These are phyloP conservation scores for Coenonympha glycerion DNA, from an alignment of 2,888 invertebrate species.

Conservation along the genomic window DNA sequence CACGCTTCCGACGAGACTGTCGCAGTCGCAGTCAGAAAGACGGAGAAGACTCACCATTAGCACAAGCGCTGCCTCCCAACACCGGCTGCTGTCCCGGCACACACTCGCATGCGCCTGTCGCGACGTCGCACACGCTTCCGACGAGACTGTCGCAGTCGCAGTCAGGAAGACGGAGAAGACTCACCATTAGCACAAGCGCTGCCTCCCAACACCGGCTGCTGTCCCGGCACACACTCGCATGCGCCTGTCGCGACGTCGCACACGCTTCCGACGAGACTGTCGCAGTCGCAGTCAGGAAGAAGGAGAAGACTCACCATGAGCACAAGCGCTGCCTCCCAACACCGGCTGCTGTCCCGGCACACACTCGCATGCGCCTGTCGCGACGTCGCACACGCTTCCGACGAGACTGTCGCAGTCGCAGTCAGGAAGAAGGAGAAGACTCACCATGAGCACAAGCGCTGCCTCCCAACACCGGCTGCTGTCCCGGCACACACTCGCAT, in stretches of 20 bases:
- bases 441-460: slow-evolving; percentile 34
- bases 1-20: too few relatives aligned
- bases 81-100: slow-evolving; percentile 38
- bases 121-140: slow-evolving; percentile 40
- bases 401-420: slow-evolving; percentile 32
- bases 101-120: slow-evolving; percentile 41
- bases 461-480: slow-evolving; percentile 41
- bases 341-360: slow-evolving; percentile 38
- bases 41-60: slow-evolving; percentile 14
- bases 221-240: too few relatives aligned
- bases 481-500: slow-evolving; percentile 40
- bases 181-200: too few relatives aligned
- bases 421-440: neutral
- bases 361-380: slow-evolving; percentile 41
- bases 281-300: too few relatives aligned
- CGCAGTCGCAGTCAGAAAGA: too few relatives aligned
- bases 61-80: slow-evolving; percentile 40
- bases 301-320: slow-evolving; percentile 14
- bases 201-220: too few relatives aligned
- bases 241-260: too few relatives aligned
- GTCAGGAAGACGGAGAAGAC: too few relatives aligned
- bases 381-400: slow-evolving; percentile 40
- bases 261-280: too few relatives aligned
- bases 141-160: slow-evolving; percentile 43
- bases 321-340: slow-evolving; percentile 40